Conservation (phyloP, 2,113 vertebrate genomes). For the Caranx melampygus region DNA sequence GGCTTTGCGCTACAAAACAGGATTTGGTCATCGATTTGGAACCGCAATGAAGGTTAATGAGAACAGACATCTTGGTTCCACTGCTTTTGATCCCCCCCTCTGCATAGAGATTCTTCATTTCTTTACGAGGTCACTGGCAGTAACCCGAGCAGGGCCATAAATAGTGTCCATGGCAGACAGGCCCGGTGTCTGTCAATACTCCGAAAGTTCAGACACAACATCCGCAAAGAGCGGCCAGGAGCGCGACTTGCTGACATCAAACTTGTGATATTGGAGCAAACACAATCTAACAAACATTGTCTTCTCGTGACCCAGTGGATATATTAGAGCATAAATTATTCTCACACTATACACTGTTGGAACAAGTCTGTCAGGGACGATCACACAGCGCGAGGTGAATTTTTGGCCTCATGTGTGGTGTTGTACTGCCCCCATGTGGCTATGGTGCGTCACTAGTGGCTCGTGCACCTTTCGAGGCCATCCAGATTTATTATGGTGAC, state of each 20-base stretch:
- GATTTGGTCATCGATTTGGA: conserved; percentile 62
- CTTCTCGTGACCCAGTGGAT: conserved; percentile 35
- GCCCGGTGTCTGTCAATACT: conserved; percentile 76
- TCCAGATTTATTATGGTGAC: conserved; percentile 83
- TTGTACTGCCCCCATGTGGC: conserved; percentile 82
- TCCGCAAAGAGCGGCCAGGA: conserved; percentile 58
- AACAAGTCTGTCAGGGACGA: conserved; percentile 26
- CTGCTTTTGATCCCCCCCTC: conserved; percentile 61
- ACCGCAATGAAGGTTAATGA: conserved; percentile 71
- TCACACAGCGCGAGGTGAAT: conserved; percentile 18
- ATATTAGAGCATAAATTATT: conserved; percentile 42
- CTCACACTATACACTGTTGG: conserved; percentile 1
- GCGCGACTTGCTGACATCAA: conserved; percentile 35
- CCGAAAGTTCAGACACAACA: conserved; percentile 75
- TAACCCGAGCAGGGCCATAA: conserved; percentile 80
- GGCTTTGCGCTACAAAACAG: conserved; percentile 32
- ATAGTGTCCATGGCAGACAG: conserved; percentile 77
- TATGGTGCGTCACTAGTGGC: background rate
- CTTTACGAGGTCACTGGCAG: conserved; percentile 77
- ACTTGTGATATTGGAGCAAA: conserved; percentile 44
- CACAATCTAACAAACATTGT: conserved; percentile 25
- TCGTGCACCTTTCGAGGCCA: conserved; percentile 78
- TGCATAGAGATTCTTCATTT: conserved; percentile 71
- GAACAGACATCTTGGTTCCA: conserved; percentile 68
- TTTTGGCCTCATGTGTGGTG: conserved; percentile 64